Conservation (phyloP, 2,888 invertebrate species). For the Erannis defoliaria region DNA sequence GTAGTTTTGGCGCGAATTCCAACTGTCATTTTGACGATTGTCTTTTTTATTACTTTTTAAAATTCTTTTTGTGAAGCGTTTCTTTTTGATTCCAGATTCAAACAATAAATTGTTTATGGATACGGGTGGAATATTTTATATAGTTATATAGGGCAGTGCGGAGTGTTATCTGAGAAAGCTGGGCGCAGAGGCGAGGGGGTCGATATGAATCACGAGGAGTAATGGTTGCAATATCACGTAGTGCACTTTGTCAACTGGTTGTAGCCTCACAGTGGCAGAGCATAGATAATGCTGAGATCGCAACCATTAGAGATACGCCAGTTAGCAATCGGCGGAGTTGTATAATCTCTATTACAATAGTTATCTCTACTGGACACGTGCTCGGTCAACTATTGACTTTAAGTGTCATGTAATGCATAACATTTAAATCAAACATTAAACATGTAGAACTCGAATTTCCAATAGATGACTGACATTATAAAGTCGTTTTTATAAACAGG, state of each 20-base stretch:
- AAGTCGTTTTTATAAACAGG: neutral
- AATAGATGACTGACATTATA: neutral
- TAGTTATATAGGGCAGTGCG: conserved; percentile 41
- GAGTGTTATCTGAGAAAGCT: conserved; percentile 71
- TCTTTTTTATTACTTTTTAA: conserved; percentile 56
- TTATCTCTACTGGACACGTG: conserved; percentile 23
- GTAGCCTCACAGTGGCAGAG: conserved; percentile 74
- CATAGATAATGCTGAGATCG: conserved; percentile 83
- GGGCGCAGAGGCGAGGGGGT: conserved; percentile 62
- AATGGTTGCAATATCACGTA: conserved; percentile 87
- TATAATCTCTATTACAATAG: conserved; percentile 46
- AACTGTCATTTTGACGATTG: conserved; percentile 71
- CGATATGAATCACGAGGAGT: conserved; percentile 85
- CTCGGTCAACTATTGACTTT: conserved; percentile 13
- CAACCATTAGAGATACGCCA: conserved; percentile 64
- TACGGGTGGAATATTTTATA: conserved; percentile 41
- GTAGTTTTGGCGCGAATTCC: conserved; percentile 77
- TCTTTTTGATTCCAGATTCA: conserved; percentile 18
- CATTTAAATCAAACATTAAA: too few relatives aligned
- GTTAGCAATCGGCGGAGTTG: conserved; percentile 61
- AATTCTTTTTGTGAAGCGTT: conserved; percentile 24
- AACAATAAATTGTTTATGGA: conserved; percentile 52
- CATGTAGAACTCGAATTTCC: neutral
- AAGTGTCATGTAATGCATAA: neutral
- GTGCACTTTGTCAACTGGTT: conserved; percentile 86